Conservation (phyloP, 2,113 vertebrate species). For the Cyprinus carpio region DNA sequence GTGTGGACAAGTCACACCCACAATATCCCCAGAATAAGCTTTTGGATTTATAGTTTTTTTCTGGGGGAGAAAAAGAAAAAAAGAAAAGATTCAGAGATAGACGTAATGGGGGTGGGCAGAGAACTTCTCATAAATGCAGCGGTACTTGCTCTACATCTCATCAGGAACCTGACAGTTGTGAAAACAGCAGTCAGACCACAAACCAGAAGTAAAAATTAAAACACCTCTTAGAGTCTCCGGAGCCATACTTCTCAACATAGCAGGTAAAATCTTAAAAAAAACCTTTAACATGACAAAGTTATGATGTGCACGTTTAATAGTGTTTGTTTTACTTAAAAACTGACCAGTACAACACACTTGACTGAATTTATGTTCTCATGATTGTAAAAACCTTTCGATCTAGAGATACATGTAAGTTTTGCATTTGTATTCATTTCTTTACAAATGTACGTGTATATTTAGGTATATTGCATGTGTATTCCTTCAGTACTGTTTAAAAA, state of each 20-base stretch:
- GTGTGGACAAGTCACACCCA: background rate
- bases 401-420: background rate
- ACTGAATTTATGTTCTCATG: background rate
- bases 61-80: background rate
- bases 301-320: background rate
- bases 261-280: background rate
- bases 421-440: too few species aligned
- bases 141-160: background rate
- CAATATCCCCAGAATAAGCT: background rate
- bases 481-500: too few species aligned
- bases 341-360: background rate
- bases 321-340: background rate
- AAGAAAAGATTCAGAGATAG: background rate
- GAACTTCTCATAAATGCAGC: too few species aligned
- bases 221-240: background rate
- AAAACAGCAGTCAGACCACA: background rate
- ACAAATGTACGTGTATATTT: too few species aligned
- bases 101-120: background rate
- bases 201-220: background rate
- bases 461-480: too few species aligned
- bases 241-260: slow-evolving; percentile 2
- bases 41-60: too few species aligned
- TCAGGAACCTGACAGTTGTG: background rate
- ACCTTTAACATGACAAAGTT: background rate
- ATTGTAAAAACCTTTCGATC: background rate